Evolutionary conservation across 2,797 vertebrate genomes (phyloP).

Genomic region (Gallinago nigripennis): DNA sequence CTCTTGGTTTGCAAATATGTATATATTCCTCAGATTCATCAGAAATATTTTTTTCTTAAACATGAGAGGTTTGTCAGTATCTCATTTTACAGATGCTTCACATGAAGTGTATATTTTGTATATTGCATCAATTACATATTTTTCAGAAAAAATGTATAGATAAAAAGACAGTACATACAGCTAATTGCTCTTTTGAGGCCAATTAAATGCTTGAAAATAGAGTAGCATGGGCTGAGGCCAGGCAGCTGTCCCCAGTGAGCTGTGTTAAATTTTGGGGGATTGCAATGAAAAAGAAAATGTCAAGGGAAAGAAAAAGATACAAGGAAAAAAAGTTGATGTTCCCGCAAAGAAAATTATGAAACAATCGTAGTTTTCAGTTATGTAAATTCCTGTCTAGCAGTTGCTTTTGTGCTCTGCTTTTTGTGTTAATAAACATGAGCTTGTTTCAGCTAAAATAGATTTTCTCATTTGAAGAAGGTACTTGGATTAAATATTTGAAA

Average conservation of each 20-base stretch:
- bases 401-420: slow-evolving; percentile 3
- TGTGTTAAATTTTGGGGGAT: background rate
- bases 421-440: slow-evolving; percentile 26
- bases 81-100: background rate
- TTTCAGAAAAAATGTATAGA: background rate
- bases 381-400: background rate
- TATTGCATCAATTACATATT: background rate
- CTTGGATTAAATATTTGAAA: slow-evolving; percentile 32
- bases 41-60: background rate
- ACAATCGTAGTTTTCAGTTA: slow-evolving; percentile 1
- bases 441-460: background rate
- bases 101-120: background rate
- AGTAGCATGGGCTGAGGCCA: background rate
- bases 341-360: background rate
- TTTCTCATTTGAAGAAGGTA: slow-evolving; percentile 31
- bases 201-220: slow-evolving; percentile 26
- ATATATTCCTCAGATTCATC: background rate
- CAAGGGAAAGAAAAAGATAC: background rate
- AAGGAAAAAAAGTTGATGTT: background rate
- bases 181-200: slow-evolving; percentile 50
- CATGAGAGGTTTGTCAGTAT: background rate
- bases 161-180: background rate
- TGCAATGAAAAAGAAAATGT: background rate
- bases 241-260: background rate
- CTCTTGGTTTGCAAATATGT: background rate